Evolutionary conservation across 1,140 invertebrate genomes (phyloP).

Genomic region (Procambarus clarkii): DNA sequence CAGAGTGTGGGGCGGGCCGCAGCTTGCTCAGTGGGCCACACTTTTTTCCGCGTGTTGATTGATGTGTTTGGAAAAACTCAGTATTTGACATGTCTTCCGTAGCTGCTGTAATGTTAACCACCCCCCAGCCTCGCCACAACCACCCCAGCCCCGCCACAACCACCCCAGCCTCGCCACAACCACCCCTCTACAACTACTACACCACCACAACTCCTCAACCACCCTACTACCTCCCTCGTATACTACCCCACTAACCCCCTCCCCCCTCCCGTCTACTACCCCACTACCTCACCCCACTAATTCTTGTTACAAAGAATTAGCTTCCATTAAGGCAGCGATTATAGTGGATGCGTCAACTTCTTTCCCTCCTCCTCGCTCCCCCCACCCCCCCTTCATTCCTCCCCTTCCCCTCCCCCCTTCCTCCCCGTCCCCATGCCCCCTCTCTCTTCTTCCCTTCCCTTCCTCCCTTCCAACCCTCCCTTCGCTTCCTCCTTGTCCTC

Average conservation of each 20-base stretch:
- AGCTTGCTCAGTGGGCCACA: too few species aligned
- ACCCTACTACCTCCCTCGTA: background rate
- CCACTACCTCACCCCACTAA: background rate
- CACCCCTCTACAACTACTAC: background rate
- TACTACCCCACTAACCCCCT: background rate
- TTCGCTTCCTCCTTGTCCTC: too few species aligned
- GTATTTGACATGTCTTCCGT: too few species aligned
- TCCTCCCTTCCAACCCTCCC: too few species aligned
- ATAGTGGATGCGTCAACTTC: background rate
- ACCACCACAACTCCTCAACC: background rate
- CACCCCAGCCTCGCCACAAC: background rate
- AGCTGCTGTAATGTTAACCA: background rate
- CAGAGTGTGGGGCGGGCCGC: too few species aligned
- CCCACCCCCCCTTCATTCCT: background rate
- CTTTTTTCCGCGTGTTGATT: too few species aligned
- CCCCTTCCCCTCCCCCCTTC: background rate
- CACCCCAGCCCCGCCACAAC: background rate
- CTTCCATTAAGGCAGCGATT: conserved; percentile 5
- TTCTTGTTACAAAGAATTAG: background rate
- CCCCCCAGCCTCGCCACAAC: background rate
- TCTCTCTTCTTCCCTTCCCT: background rate
- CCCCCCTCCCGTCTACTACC: background rate
- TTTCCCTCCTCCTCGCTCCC: background rate
- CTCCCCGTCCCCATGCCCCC: too few species aligned
- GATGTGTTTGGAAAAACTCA: too few species aligned